Evolutionary conservation across 2,113 vertebrate genomes (phyloP).

Genomic region (Podiceps cristatus): DNA sequence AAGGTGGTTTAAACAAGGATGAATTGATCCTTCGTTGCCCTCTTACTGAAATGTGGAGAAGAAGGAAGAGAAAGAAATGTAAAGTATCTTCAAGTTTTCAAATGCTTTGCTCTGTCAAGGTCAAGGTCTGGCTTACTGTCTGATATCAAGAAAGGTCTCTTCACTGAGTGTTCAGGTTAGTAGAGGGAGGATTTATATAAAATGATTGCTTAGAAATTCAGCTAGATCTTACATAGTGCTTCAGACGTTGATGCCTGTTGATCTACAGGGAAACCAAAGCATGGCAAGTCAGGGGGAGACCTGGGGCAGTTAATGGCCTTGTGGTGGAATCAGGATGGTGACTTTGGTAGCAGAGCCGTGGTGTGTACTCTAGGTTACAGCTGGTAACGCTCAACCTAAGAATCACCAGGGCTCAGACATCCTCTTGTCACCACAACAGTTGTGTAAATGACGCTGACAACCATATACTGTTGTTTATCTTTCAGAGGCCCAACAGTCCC

Average conservation of each 20-base stretch:
- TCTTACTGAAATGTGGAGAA: neutral
- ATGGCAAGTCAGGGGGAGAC: neutral
- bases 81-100: neutral
- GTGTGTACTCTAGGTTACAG: neutral
- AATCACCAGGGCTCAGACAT: neutral
- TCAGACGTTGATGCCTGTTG: fast-evolving
- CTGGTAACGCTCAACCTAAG: neutral
- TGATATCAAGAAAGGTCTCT: neutral
- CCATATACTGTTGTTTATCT: neutral
- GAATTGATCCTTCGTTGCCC: neutral
- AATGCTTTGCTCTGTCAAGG: neutral
- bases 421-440: neutral
- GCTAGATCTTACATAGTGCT: neutral
- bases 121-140: neutral
- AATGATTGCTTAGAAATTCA: neutral
- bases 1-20: neutral
- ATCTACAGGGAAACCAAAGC: neutral
- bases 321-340: neutral
- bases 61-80: neutral
- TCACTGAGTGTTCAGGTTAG: neutral
- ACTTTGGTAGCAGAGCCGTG: neutral
- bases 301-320: neutral
- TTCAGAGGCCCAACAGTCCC: neutral
- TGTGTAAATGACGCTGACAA: neutral
- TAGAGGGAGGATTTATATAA: neutral